A percentile compares a stretch with the other conserved stretches of the same genome.
Conservation (phyloP, 2,113 vertebrate species). For the Apodemus speciosus region DNA sequence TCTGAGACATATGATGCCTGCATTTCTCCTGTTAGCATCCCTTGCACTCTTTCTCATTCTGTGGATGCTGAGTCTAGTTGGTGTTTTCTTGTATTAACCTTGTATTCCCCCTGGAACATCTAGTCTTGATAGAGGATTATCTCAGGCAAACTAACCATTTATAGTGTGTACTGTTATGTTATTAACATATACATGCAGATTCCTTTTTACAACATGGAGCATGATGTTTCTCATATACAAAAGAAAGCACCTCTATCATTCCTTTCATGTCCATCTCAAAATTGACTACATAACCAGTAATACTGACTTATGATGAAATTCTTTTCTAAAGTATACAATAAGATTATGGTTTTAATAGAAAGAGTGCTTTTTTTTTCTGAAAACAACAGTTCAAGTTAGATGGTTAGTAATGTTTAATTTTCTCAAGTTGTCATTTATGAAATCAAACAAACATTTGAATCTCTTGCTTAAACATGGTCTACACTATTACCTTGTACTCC, state of each 20-base stretch:
- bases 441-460: neutral
- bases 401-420: neutral
- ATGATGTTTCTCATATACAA: neutral
- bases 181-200: neutral
- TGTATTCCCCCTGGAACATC: neutral
- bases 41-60: neutral
- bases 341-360: neutral
- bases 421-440: neutral
- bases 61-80: neutral
- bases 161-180: neutral
- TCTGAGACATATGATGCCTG: neutral
- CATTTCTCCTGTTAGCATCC: neutral
- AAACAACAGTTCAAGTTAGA: neutral
- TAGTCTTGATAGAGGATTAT: neutral
- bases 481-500: neutral
- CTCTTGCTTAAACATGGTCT: constrained; percentile 11
- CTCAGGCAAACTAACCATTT: neutral
- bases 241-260: neutral
- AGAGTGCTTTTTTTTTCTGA: too few species aligned
- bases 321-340: neutral
- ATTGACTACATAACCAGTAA: neutral
- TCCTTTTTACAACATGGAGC: neutral
- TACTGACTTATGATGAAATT: neutral
- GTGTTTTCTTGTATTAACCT: neutral
- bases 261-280: neutral